Evolutionary conservation across 2,113 vertebrate species (phyloP).

Genomic region (Varanus salvator): DNA sequence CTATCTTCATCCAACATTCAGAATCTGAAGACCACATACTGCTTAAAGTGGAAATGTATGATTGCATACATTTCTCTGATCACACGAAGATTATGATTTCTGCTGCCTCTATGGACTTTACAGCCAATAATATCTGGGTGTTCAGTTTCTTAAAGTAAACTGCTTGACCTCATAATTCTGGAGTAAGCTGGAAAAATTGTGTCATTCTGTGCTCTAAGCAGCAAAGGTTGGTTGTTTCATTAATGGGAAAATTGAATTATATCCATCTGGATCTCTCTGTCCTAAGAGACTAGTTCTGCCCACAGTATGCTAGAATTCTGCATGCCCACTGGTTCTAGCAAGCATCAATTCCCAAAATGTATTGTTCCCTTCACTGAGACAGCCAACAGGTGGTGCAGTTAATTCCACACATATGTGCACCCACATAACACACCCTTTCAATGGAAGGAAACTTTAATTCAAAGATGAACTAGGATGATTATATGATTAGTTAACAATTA

Average conservation of each 20-base stretch:
- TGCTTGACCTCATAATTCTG: neutral
- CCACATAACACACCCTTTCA: too few relatives aligned
- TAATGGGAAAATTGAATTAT: too few relatives aligned
- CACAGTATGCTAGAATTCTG: too few relatives aligned
- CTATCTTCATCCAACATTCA: slow-evolving; percentile 10
- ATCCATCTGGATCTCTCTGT: too few relatives aligned
- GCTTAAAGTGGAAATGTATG: slow-evolving; percentile 39
- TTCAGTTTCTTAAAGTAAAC: neutral
- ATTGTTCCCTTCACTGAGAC: too few relatives aligned
- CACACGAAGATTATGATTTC: neutral
- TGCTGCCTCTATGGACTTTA: neutral
- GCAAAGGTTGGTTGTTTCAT: neutral
- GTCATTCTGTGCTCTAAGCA: neutral
- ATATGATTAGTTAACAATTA: neutral
- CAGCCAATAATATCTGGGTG: neutral
- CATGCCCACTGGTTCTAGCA: too few relatives aligned
- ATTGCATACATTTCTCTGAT: slow-evolving; percentile 24
- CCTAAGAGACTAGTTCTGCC: too few relatives aligned
- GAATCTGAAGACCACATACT: slow-evolving; percentile 4
- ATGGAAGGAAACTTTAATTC: too few relatives aligned
- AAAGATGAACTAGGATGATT: too few relatives aligned
- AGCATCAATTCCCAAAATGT: too few relatives aligned
- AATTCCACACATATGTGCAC: too few relatives aligned
- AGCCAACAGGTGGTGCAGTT: too few relatives aligned
- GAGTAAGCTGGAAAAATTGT: neutral